These are phyloP conservation scores for Chrysolina oricalcia DNA, from an alignment of 2,888 invertebrate genomes.

Conservation along the genomic window DNA sequence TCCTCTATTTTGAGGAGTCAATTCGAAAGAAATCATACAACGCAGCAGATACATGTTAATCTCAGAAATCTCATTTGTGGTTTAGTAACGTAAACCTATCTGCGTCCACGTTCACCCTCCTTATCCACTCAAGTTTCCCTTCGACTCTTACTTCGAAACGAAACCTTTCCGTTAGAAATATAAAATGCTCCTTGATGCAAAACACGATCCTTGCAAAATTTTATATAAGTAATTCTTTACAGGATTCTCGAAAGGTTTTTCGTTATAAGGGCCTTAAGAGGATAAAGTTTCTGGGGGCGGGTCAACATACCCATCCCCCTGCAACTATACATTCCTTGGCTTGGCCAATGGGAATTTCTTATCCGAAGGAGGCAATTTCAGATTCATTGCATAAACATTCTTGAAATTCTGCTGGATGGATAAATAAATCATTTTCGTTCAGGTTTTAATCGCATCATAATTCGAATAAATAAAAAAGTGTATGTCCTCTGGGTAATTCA, in stretches of 20 bases:
- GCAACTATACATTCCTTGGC: neutral
- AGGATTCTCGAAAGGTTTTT: slow-evolving; percentile 47
- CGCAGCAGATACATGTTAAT: slow-evolving; percentile 5
- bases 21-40: neutral
- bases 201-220: slow-evolving; percentile 47
- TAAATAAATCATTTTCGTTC: slow-evolving; percentile 35
- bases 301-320: slow-evolving; percentile 51
- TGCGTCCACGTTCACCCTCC: slow-evolving; percentile 28
- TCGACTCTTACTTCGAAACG: slow-evolving; percentile 32
- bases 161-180: slow-evolving; percentile 40
- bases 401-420: slow-evolving; percentile 55
- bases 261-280: slow-evolving; percentile 42
- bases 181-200: slow-evolving; percentile 45
- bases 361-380: slow-evolving; percentile 60
- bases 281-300: slow-evolving; percentile 48
- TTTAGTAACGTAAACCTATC: slow-evolving; percentile 6
- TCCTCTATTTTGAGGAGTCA: no score
- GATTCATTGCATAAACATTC: slow-evolving; percentile 70
- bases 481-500: no score
- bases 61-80: slow-evolving; percentile 10
- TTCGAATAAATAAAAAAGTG: neutral
- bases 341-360: slow-evolving; percentile 65
- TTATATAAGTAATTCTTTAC: slow-evolving; percentile 44
- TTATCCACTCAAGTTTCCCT: slow-evolving; percentile 33
- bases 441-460: slow-evolving; percentile 22